These are phyloP conservation scores for Nyctereutes procyonoides DNA, from an alignment of 2,113 vertebrate species.

Conservation along the genomic window DNA sequence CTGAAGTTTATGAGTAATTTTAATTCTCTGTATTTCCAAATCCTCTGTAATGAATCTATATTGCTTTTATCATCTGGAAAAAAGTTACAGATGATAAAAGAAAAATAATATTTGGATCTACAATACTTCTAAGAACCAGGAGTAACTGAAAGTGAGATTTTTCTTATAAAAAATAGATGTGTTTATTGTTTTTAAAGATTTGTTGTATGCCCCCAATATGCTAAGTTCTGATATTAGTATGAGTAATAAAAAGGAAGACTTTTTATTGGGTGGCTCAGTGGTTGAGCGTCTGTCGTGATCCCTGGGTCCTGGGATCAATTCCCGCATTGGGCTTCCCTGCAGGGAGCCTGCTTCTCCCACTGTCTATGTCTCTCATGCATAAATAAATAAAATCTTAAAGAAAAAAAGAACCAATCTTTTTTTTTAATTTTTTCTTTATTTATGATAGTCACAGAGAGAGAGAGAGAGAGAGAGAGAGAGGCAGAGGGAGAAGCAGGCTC, in stretches of 20 bases:
- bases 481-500: too few relatives aligned
- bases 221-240: background rate
- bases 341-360: too few relatives aligned
- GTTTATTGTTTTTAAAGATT: slow-evolving; percentile 11
- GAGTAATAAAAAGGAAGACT: slow-evolving; percentile 42
- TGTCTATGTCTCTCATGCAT: too few relatives aligned
- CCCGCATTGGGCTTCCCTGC: too few relatives aligned
- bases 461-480: too few relatives aligned
- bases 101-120: slow-evolving; percentile 34
- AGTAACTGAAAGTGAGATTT: slow-evolving; percentile 1
- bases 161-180: slow-evolving; percentile 14
- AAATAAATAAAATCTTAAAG: too few relatives aligned
- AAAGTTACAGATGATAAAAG: background rate
- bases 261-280: background rate
- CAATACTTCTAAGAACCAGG: slow-evolving; percentile 13
- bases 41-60: background rate
- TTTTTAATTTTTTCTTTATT: too few relatives aligned
- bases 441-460: too few relatives aligned
- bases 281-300: too few relatives aligned
- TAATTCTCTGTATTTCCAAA: slow-evolving; percentile 7
- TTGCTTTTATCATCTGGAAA: background rate
- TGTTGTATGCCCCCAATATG: background rate
- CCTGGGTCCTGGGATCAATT: too few relatives aligned
- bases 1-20: background rate
- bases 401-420: background rate